A percentile compares a stretch with the other conserved stretches of the same genome.
Evolutionary conservation across 2,797 vertebrate species (phyloP).

Genomic region (Kryptolebias ocellatus): DNA sequence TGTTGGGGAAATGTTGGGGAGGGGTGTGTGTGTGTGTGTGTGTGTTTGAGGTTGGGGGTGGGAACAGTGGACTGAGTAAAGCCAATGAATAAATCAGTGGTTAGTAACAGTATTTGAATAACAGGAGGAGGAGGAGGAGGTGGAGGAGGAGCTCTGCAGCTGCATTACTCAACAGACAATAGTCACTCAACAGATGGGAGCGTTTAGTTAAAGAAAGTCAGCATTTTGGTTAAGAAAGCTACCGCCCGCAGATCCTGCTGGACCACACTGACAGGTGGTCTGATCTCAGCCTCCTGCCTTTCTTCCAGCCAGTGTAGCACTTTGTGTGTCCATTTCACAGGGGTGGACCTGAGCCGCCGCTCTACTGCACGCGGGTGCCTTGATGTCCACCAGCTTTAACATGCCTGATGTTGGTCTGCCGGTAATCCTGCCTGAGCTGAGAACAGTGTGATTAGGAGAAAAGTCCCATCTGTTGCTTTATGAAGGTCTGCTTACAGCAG

Average conservation of each 20-base stretch:
- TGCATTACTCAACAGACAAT: constrained; percentile 93
- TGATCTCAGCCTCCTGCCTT: constrained; percentile 72
- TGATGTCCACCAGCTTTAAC: constrained; percentile 38
- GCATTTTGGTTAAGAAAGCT: constrained; percentile 82
- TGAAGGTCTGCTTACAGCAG: constrained; percentile 6
- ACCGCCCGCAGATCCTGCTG: constrained; percentile 57
- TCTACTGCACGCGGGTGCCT: constrained; percentile 23
- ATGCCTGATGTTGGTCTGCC: constrained; percentile 11
- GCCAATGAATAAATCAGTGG: constrained; percentile 99
- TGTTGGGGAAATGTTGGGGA: constrained; percentile 20
- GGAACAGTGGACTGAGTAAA: constrained; percentile 86
- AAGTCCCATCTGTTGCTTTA: constrained; percentile 49
- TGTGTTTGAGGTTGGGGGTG: constrained; percentile 55
- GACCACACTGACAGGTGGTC: constrained; percentile 88
- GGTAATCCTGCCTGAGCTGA: constrained; percentile 15
- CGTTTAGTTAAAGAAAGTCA: constrained; percentile 85
- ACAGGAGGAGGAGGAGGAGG: constrained; percentile 76
- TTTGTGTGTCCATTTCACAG: constrained; percentile 63
- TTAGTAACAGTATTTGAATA: constrained; percentile 81
- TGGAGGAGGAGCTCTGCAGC: constrained; percentile 76
- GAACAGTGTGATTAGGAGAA: background rate
- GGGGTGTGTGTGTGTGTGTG: constrained; percentile 36
- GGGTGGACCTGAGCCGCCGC: constrained; percentile 42
- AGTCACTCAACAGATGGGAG: constrained; percentile 96
- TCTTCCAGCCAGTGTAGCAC: constrained; percentile 55